A percentile compares a stretch with the other conserved stretches of the same genome.
These are phyloP conservation scores for Campaea margaritaria DNA, from an alignment of 2,888 invertebrate species.

Conservation along the genomic window DNA sequence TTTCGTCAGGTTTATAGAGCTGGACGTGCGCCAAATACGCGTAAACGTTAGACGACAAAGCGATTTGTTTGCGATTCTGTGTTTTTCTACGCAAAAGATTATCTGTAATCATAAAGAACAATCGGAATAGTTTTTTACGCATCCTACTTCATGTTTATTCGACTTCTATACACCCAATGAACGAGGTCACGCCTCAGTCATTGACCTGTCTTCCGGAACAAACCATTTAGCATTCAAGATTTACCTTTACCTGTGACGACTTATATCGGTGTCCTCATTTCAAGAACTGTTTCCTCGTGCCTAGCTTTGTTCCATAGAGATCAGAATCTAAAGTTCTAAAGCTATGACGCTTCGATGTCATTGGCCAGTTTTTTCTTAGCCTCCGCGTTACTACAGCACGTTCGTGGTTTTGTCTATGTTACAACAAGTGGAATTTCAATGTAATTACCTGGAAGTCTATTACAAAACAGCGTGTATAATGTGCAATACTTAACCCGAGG, in stretches of 20 bases:
- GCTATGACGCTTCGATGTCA: conserved; percentile 9
- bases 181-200: conserved; percentile 32
- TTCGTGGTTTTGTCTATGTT: conserved; percentile 11
- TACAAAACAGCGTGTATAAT: neutral
- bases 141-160: neutral
- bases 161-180: conserved; percentile 11
- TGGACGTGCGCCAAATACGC: conserved; percentile 61
- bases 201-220: conserved; percentile 41
- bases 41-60: conserved; percentile 6
- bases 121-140: neutral
- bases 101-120: neutral
- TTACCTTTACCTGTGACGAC: conserved; percentile 38
- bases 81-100: neutral
- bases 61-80: conserved; percentile 5
- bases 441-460: conserved; percentile 6
- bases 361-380: conserved; percentile 5
- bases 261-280: conserved; percentile 32
- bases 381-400: conserved; percentile 6
- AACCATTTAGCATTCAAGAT: conserved; percentile 38
- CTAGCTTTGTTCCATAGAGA: conserved; percentile 25
- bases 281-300: conserved; percentile 27
- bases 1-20: conserved; percentile 53
- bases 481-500: neutral
- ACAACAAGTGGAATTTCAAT: conserved; percentile 4
- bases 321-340: conserved; percentile 16